Evolutionary conservation across 2,797 vertebrate genomes (phyloP), one percentile per base, ranked within the genome.

Genomic region (Oreonectes daqikongensis): DNA sequence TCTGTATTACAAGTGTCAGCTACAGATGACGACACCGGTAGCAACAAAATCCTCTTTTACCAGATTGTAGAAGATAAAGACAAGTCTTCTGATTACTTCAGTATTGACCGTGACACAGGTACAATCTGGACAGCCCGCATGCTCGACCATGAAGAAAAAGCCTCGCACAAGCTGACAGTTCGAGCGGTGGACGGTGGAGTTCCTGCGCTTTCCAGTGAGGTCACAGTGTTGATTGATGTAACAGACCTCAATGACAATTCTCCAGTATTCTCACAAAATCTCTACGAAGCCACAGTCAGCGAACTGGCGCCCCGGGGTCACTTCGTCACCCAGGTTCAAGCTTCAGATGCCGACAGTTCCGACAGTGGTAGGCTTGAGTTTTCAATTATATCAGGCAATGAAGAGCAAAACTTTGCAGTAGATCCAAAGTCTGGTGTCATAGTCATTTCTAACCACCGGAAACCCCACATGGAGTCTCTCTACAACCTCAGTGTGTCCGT

Each of bases 201-300:
- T 83, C 95, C 97, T 22, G 92, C 95, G 2, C 91, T 99, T 73
- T 96, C 94, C 32, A 94, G 92, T 53, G 95, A 97, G 0, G 84
- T 94, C 4, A 0, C 86, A 0, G 91, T 98, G 79, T 94, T 85
- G 0, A 87, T 99, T 67, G 90, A 94, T 1, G 84, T 99, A 52
- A 95, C 92, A 0, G 96, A 99, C 87, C 90, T 99, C 60, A 99
- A 99, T 46, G 97, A 99, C 89, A 98, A 99, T 0, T 90, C 95
- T 0, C 98, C 98, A 5, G 30, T 89, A 35, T 99, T 99, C 81
- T 94, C 92, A 53, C 94, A 95, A 42, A 89, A 87, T 44, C 77
- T 92, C 55, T 99, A 99, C 78, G 91, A 94, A 86, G 92, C 94
- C 66, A 94, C 86, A 50, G 91, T 99, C 55, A 95, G 95, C 2